Evolutionary conservation across 2,888 invertebrate genomes (phyloP), one percentile per base, ranked within the genome.

Genomic region (Hartigia nigra): DNA sequence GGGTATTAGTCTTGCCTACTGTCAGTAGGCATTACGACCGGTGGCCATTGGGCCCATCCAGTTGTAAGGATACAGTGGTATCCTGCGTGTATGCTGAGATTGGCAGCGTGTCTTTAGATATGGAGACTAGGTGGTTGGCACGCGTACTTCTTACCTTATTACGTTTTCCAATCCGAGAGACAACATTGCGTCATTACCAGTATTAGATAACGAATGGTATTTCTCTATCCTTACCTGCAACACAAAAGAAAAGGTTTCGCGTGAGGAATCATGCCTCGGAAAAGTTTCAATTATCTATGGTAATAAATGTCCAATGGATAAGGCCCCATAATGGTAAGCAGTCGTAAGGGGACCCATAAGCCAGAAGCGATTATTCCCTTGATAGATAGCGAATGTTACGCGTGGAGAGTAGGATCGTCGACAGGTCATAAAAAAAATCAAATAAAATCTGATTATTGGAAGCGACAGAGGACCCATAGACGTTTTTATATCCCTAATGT

Each of bases 251-350:
- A 80, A 84, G 85, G 82, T 81, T 77, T 80, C 75, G 86, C 79
- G 82, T 87, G 85, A 86, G 85, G 81, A 86, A 84, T 86, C 87
- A 81, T 81, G 70, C 69, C 78, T 81, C 85, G 84, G 82, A 85
- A 86, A 88, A 86, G 85, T 87, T 88, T 88, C 88, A 87, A 88
- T 88, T 88, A 86, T 85, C 80, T 78, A 72, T 36, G 70, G 76
- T 82, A 85, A 87, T 87, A 86, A 88, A 86, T 87, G 87, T 86
- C 86, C 55, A 55, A 23, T 55, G 55, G 55, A 55, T 55, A 55
- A 55, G 23, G 23, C 23, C 9, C 55, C 9, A 2, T 55, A 55
- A 55, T 55, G 9, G 55, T 23, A 55, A 55, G 55, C 23, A 55
- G 55, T 55, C 55, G 55, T 55, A 55, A 23, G 2, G 55, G 55